A percentile compares a stretch with the other conserved stretches of the same genome.
phyloP scores from a whole-genome alignment of 2,113 vertebrate species.

The Nesogale talazaci region DNA sequence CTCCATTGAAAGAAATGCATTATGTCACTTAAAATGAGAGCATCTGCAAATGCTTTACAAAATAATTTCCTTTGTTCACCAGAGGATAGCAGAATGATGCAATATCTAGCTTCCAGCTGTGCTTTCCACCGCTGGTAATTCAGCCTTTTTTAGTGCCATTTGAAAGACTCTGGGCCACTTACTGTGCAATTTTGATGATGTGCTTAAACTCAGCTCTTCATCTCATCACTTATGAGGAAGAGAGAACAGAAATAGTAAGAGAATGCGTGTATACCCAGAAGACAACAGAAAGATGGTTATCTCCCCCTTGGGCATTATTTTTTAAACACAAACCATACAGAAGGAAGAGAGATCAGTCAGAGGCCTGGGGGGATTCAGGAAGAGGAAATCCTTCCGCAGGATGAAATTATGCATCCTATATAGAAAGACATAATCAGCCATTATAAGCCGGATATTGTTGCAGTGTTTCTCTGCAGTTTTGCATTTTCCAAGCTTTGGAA shows the following conservation, averaged over 20 bases:
- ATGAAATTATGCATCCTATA: conserved; percentile 64
- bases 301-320: conserved; percentile 66
- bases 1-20: conserved; percentile 64
- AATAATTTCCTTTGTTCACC: conserved; percentile 79
- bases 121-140: conserved; percentile 67
- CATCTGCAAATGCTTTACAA: conserved; percentile 78
- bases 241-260: conserved; percentile 20
- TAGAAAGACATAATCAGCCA: conserved; percentile 68
- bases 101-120: conserved; percentile 64
- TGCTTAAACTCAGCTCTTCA: conserved; percentile 45
- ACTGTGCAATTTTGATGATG: conserved; percentile 60
- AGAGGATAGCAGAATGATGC: conserved; percentile 69
- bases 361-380: conserved; percentile 43
- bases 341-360: conserved; percentile 64
- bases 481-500: conserved; percentile 57
- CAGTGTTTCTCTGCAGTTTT: conserved; percentile 53
- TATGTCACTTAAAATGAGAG: conserved; percentile 72
- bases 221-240: conserved; percentile 44
- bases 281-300: conserved; percentile 57
- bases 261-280: background rate
- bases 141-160: conserved; percentile 60
- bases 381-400: conserved; percentile 77
- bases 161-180: conserved; percentile 56
- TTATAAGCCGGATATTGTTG: background rate
- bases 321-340: conserved; percentile 58